Base-by-base conservation (phyloP, 1,140 invertebrate species). In the Aphaenogaster rudis region DNA sequence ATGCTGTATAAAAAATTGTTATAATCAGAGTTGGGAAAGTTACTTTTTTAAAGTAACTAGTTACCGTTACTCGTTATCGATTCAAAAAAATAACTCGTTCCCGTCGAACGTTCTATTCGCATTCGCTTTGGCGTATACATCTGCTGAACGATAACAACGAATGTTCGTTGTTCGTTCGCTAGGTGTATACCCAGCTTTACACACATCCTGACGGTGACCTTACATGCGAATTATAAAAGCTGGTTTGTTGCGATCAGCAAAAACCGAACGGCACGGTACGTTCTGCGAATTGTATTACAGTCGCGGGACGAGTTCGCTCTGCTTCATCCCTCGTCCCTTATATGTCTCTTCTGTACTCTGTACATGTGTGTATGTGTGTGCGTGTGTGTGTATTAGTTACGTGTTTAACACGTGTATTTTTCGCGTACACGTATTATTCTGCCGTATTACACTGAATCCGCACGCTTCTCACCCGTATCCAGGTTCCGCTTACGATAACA, bases 361-460 rank as follows among this genome's bases (percentile, higher is more conserved):
- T 28, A 8, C 4, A n/a, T 67, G 3, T 59, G 36, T 61, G 0
- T 45, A 21, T 21, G 17, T 28, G n/a, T 61, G 11, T 11, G 3
- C 39, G 13, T 63, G n/a, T 17, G n/a, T 13, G n/a, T 33, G 59
- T 45, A 21, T 21, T 21, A 21, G 21, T 21, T 59, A 6, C 28
- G 5, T 57, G 13, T 61, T 5, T 15, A 0, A 52, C 17, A 3
- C n/a, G 11, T 79, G 50, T 39, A 28, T 52, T 50, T 50, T 39
- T 71, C n/a, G 36, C 67, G n/a, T 28, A 48, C 71, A 42, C 50
- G 15, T 36, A 69, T 28, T 59, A 48, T 54, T 48, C 80, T 67
- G 52, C n/a, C 61, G 61, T 74, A 84, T 84, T 84, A 84, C 80
- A 84, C 80, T 84, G 67, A 66, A 88, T 79, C 64, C 33, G 80